Percentiles rank a stretch among this genome's conserved stretches.
These are phyloP conservation scores for Colletes latitarsis DNA, from an alignment of 1,140 invertebrate genomes.

Conservation along the genomic window DNA sequence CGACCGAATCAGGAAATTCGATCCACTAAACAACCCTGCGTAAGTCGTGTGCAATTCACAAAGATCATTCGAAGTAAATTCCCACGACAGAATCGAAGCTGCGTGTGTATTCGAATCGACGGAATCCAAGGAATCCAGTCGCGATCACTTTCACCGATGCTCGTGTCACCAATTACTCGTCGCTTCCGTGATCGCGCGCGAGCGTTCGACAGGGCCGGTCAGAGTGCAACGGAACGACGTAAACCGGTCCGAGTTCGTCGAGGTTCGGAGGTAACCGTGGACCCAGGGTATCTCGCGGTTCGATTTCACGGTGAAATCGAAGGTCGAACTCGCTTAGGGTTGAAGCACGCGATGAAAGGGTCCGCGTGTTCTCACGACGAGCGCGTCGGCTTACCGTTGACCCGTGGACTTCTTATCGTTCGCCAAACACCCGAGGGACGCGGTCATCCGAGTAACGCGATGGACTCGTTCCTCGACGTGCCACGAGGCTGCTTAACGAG, in stretches of 20 bases:
- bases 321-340: too few species aligned
- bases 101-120: too few species aligned
- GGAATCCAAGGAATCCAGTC: conserved; percentile 10
- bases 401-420: conserved; percentile 17
- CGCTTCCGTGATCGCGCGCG: not conserved
- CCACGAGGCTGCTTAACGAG: conserved; percentile 72
- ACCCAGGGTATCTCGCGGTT: not conserved
- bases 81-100: too few species aligned
- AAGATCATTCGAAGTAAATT: too few species aligned
- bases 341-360: not conserved
- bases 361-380: not conserved
- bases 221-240: not conserved
- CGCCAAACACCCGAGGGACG: conserved; percentile 5
- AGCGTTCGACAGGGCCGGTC: not conserved
- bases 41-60: too few species aligned
- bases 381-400: not conserved
- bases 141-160: conserved; percentile 9
- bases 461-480: conserved; percentile 45
- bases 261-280: conserved; percentile 2
- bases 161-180: not conserved
- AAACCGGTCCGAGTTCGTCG: not conserved
- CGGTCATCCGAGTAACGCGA: conserved; percentile 46
- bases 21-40: too few species aligned
- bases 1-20: too few species aligned
- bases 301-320: conserved; percentile 5